A percentile compares a stretch with the other conserved stretches of the same genome.
phyloP scores from a whole-genome alignment of 2,888 invertebrate genomes.

The Macrophya alboannulata region DNA sequence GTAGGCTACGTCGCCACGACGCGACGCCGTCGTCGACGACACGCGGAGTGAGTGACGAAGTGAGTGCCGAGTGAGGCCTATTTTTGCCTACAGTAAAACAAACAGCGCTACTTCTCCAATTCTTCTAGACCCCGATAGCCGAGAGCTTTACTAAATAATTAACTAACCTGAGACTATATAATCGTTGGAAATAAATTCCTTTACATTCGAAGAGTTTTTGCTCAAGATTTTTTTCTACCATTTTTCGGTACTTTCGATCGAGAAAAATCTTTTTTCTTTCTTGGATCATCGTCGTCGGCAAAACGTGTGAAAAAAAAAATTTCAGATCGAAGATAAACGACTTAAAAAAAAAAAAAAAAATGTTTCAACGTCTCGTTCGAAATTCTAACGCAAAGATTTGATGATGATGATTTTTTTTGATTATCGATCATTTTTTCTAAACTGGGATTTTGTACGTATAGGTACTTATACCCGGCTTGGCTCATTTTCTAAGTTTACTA shows the following conservation, averaged over 20 bases:
- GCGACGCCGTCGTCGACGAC: slow-evolving; percentile 9
- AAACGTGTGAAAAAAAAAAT: too few relatives aligned
- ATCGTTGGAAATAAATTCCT: too few relatives aligned
- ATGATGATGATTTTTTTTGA: too few relatives aligned
- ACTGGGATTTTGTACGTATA: neutral
- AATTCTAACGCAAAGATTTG: too few relatives aligned
- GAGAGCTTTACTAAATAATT: too few relatives aligned
- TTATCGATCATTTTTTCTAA: neutral
- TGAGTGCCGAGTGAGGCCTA: slow-evolving; percentile 77
- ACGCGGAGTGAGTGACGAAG: slow-evolving; percentile 72
- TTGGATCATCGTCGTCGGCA: too few relatives aligned
- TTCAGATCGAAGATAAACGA: slow-evolving; percentile 60
- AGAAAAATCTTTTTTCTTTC: too few relatives aligned
- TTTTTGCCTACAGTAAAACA: slow-evolving; percentile 73
- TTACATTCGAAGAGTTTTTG: too few relatives aligned
- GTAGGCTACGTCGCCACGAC: neutral
- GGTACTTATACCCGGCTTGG: neutral
- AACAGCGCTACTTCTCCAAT: slow-evolving; percentile 69
- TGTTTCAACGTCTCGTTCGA: neutral
- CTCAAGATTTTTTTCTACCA: too few relatives aligned
- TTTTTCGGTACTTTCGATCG: too few relatives aligned
- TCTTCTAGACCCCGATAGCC: slow-evolving; percentile 70
- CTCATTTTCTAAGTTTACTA: neutral
- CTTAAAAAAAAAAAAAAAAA: neutral
- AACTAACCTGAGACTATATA: too few relatives aligned